phyloP scores from a whole-genome alignment of 2,797 vertebrate genomes.

The Gadopsis bispinosus region DNA sequence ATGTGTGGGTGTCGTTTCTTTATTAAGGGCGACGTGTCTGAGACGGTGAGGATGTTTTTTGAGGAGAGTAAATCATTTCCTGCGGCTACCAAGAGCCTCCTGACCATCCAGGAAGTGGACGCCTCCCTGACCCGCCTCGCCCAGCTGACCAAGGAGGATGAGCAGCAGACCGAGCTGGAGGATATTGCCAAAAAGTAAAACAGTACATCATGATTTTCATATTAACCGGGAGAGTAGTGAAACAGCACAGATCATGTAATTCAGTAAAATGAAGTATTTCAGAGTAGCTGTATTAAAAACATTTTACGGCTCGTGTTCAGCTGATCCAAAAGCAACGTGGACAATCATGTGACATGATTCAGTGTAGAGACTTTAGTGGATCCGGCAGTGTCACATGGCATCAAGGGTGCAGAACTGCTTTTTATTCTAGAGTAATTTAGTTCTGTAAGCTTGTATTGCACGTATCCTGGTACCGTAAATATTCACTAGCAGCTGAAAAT shows the following conservation, averaged over 20 bases:
- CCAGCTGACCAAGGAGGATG: constrained; percentile 95
- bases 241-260: background rate
- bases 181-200: constrained; percentile 89
- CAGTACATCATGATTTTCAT: background rate
- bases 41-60: constrained; percentile 96
- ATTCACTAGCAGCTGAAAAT: background rate
- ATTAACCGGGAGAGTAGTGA: background rate
- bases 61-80: constrained; percentile 93
- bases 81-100: constrained; percentile 91
- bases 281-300: constrained; percentile 10
- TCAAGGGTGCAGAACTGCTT: no score
- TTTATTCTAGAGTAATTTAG: background rate
- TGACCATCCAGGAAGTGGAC: constrained; percentile 97
- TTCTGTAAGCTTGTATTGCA: background rate
- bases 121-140: constrained; percentile 90
- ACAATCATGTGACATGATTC: background rate
- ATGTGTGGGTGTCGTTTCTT: background rate
- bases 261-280: background rate
- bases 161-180: constrained; percentile 94
- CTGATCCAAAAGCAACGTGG: background rate
- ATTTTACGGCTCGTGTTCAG: background rate
- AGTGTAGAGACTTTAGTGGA: background rate
- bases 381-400: no score
- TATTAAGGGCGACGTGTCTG: constrained; percentile 94
- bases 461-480: background rate